Base-by-base conservation (phyloP, 2,888 invertebrate species). In the Phymatocera aterrima region DNA sequence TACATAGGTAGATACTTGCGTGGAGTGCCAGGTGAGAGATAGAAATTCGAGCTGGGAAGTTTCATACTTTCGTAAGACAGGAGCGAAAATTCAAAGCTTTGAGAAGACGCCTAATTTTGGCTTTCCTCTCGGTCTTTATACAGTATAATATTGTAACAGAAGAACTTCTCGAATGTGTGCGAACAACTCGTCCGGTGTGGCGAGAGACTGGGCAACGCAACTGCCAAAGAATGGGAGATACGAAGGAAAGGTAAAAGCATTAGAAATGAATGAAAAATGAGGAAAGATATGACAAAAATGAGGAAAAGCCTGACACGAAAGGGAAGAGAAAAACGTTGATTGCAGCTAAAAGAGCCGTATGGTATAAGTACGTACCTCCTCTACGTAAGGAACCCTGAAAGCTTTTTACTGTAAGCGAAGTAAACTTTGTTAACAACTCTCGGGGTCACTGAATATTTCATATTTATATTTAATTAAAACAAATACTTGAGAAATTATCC, bases 381-480 rank as follows among this genome's bases (percentile, higher is more conserved):
- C n/a, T n/a, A n/a, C n/a, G n/a, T 46, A 72, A 72, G 72, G 51
- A 72, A 51, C 77, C 79, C 84, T 87, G 86, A 88, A 88, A 88
- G 87, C 86, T 84, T 88, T 88, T 86, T 86, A 85, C 85, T 85
- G 86, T 88, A 87, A n/a, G 77, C 74, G 64, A 48, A 65, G 65
- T 83, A 64, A 89, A 88, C 86, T 88, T 88, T 83, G 86, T 87
- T 86, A 86, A 87, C 85, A 84, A 82, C 82, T 83, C 79, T 81
- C 80, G 24, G 51, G 28, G 64, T 61, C 34, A 57, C 78, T 78
- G 79, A 75, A 79, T 79, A 79, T 70, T 51, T 78, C 51, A 72
- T 61, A 80, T 77, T 61, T 70, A 79, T 80, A 77, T 78, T 78
- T 78, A 79, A 82, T 82, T 80, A 79, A 81, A 75, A 78, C 43